Base-by-base conservation (phyloP, 2,888 invertebrate species). In the Doris montereyensis region DNA sequence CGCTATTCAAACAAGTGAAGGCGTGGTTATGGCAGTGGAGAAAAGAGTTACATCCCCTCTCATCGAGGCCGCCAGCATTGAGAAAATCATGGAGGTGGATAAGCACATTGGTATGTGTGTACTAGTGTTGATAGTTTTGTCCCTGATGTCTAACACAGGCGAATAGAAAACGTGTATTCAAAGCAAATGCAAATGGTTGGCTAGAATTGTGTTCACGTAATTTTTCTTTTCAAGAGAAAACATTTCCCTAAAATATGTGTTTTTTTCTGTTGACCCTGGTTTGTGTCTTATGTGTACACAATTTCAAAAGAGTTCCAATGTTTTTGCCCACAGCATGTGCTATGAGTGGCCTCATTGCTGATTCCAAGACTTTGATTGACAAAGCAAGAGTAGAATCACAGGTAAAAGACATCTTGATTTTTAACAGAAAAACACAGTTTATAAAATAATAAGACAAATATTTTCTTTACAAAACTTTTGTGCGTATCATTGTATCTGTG, bases 81-180 rank as follows among this genome's bases (percentile, higher is more conserved):
- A 99, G 92, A 99, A 99, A 93, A 98, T 99, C 88, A 97, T 98
- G 10, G 98, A 99, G 93, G 96, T 99, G 8, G 99, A 99, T 91
- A 95, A 95, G 85, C 99, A 99, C 89, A 97, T 99, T 89, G 99
- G 94, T 93, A 87, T n/a, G n/a, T n/a, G n/a, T n/a, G n/a, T n/a
- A n/a, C n/a, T n/a, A n/a, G n/a, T n/a, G n/a, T n/a, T n/a, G n/a
- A n/a, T n/a, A n/a, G n/a, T n/a, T n/a, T n/a, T n/a, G n/a, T n/a
- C n/a, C n/a, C n/a, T n/a, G n/a, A n/a, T n/a, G n/a, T n/a, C n/a
- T n/a, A n/a, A n/a, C n/a, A n/a, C n/a, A n/a, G n/a, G n/a, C n/a
- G n/a, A n/a, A n/a, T n/a, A n/a, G n/a, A n/a, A n/a, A n/a, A n/a
- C n/a, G n/a, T n/a, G n/a, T n/a, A n/a, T n/a, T n/a, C n/a, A n/a